Evolutionary conservation across 2,797 vertebrate species (phyloP), one percentile per base, ranked within the genome.

Genomic region (Huso huso): DNA sequence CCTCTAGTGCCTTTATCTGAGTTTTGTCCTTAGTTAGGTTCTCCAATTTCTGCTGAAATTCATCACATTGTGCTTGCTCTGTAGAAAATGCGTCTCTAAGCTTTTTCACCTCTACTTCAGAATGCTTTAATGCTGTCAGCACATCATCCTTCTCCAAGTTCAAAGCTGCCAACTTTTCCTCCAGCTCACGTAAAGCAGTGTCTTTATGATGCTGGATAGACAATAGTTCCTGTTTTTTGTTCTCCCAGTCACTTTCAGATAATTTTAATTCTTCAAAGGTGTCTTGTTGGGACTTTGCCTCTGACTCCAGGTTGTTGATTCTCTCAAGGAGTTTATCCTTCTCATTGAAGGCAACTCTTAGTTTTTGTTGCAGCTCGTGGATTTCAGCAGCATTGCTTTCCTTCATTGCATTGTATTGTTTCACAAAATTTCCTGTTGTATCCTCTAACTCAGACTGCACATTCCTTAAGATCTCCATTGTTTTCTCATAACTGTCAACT

Each of bases 371-470:
- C 50, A 96, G 86, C 23, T 92, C 88, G 72, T 75, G 81, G 68
- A 94, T 76, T 69, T 90, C 87, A 53, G 76, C 81, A 13, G 89
- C 86, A 61, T 89, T 92, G 68, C 95, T 91, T 9, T 95, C 90
- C 73, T 88, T 94, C 89, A 94, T 92, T 48, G 88, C 85, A 74
- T 91, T 80, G 80, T 93, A 91, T 68, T 94, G 93, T 67, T 80
- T 74, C 70, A 92, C 88, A 79, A 96, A 93, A 73, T 92, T 87
- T 49, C 88, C 87, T 18, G 93, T 93, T 68, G 89, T 92, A 77
- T 95, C 91, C 1, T 86, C 86, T 6, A 98, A 79, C 71, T 96
- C 93, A 49, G 83, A 69, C 73, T 95, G 92, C 58, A 95, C 78
- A 66, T 78, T 86, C 81, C 89, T 86, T 79, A 95, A 86, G 15